Base-by-base conservation (phyloP, 2,113 vertebrate species). In the Corydoras sp. region DNA sequence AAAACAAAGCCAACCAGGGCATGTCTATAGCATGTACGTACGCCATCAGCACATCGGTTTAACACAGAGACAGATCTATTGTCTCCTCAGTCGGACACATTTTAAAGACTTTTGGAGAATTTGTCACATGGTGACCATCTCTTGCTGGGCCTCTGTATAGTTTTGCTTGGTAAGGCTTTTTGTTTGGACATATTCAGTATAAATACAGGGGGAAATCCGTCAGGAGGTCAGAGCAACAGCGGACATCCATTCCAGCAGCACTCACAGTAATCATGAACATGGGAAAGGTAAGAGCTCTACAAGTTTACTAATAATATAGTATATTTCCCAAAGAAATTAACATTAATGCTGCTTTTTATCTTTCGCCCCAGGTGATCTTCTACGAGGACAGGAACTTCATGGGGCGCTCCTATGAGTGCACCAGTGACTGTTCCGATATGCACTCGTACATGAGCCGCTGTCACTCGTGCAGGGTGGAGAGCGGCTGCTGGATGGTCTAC, bases 401-500 rank as follows among this genome's bases (percentile, higher is more conserved):
- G 54, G 65, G 65, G 53, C 65, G 54, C 65, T 68, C 54, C 65
- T 68, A 43, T 18, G 65, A 68, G 65, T 68, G 65, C 65, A 68
- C 10, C 65, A 6, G 65, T 18, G 55, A 68, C 48, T 68, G 55
- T 68, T 29, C 55, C 11, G 55, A 58, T 48, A 58, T 68, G 54
- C 15, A 24, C 18, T 24, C 18, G 18, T 24, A 24, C 18, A 24
- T 24, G 18, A 24, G 18, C 18, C 18, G 18, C 18, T 24, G 18
- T 24, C 18, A 24, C 18, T 85, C 83, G 56, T 83, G 81, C 73
- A 55, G 80, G 12, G 82, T 85, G 58, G 80, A 81, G 77, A 81
- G 83, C 43, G 81, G 83, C 50, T 80, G 83, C 69, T 85, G 84
- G 84, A 71, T 79, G 59, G 77, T 85, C 65, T 81, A 82, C 35